Evolutionary conservation across 2,113 vertebrate genomes (phyloP).

Genomic region (Echinops telfairi): DNA sequence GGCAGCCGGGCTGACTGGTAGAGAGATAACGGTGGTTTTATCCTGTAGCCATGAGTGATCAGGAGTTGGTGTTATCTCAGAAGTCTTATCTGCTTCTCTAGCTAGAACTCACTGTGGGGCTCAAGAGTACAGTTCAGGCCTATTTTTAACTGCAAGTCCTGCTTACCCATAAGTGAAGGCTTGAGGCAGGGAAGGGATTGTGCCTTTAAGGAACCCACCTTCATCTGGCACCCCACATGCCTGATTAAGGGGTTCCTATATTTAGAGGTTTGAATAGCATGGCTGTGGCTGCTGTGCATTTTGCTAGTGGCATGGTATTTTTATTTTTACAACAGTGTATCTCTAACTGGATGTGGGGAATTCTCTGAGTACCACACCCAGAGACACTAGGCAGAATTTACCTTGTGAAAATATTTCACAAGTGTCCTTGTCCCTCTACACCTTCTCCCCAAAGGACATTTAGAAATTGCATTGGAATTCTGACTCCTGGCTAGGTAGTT

Average conservation of each 20-base stretch:
- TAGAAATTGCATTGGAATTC: not conserved
- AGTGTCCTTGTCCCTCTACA: not conserved
- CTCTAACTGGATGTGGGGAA: not conserved
- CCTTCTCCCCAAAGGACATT: not conserved
- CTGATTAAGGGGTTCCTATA: not conserved
- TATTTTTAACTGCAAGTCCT: slow-evolving; percentile 77
- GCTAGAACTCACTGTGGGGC: slow-evolving; percentile 15
- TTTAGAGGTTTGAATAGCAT: not conserved
- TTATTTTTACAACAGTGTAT: not conserved
- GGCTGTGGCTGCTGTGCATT: not conserved
- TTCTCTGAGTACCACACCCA: not conserved
- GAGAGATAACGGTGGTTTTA: slow-evolving; percentile 48
- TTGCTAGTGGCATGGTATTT: not conserved
- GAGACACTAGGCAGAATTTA: not conserved
- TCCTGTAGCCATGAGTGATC: not conserved
- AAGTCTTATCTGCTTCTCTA: not conserved
- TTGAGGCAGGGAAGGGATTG: not conserved
- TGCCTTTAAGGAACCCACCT: slow-evolving; percentile 15
- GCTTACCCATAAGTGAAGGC: slow-evolving; percentile 29
- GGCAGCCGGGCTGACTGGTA: not conserved
- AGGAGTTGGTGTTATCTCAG: slow-evolving; percentile 30
- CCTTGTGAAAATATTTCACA: not conserved
- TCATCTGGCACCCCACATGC: slow-evolving; percentile 3
- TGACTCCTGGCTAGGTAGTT: too few relatives aligned
- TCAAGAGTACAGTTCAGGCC: not conserved